A percentile compares a stretch with the other conserved stretches of the same genome.
phyloP scores from a whole-genome alignment of 2,888 invertebrate species.

The Poecilobothrus nobilitatus region DNA sequence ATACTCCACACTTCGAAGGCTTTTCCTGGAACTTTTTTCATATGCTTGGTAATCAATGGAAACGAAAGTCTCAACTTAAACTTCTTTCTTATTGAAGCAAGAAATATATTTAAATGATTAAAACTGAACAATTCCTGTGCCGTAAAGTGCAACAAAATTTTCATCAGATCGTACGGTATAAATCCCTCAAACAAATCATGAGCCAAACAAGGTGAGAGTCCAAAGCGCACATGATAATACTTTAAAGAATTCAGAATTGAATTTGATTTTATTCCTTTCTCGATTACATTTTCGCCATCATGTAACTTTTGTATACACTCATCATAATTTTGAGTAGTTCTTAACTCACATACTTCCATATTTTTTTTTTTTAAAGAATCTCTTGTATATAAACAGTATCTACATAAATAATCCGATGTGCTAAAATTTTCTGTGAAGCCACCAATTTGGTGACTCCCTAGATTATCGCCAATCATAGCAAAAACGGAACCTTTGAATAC shows the following conservation, averaged over 20 bases:
- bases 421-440: constrained; percentile 24
- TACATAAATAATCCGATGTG: constrained; percentile 19
- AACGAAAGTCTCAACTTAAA: constrained; percentile 10
- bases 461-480: constrained; percentile 22
- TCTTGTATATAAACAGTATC: constrained; percentile 16
- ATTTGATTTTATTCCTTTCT: no score
- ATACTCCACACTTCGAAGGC: constrained; percentile 11
- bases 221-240: no score
- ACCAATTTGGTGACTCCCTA: constrained; percentile 24
- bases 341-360: no score
- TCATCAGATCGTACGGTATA: no score
- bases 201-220: no score
- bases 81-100: background rate
- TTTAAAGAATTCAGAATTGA: no score
- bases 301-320: no score
- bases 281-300: no score
- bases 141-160: constrained; percentile 26
- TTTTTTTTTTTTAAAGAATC: no score
- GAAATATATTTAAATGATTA: constrained; percentile 26
- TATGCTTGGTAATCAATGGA: background rate
- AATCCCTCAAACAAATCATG: no score
- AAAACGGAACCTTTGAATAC: constrained; percentile 15
- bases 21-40: constrained; percentile 13
- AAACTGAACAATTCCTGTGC: constrained; percentile 26
- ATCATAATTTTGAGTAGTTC: no score